Evolutionary conservation across 2,888 invertebrate genomes (phyloP), one percentile per base, ranked within the genome.

Genomic region (Papilio gigon): DNA sequence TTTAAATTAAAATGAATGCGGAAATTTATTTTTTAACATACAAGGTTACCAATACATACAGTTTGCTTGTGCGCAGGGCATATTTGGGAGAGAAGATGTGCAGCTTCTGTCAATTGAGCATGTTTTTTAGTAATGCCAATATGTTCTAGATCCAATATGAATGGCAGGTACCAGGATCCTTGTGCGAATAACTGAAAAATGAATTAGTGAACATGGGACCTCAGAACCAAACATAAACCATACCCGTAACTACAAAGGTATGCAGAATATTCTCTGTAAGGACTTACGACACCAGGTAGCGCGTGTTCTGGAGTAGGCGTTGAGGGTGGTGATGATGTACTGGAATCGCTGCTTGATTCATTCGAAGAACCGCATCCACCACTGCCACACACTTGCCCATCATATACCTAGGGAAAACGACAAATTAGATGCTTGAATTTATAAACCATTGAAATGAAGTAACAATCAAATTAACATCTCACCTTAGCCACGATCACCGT

Each of bases 291-390:
- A 69, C 98, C 98, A 12, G 98, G 98, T 75, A 99, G 89, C 74
- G 95, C 95, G 81, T 95, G 96, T 89, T 99, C 99, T 0, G 97
- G 96, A 80, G 98, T 97, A 77, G 96, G 96, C 0, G 96, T 95
- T 81, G 97, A 94, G 73, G 97, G 97, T 1, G 98, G 98, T 0
- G 98, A 98, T 2, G 97, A 97, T 2, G 97, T 97, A 68, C 98
- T 98, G 75, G 98, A 98, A 85, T 98, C 98, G 68, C 98, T 98
- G 80, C 97, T 98, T 67, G 98, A 97, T 83, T 98, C 99, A 66
- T 92, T 92, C 4, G 92, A 92, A 12, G 92, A 92, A 58, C 92
- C 92, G 71, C 91, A 90, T 1, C 90, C 90, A 14, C 90, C 90
- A 72, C 91, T 90, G 2, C 90, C 90, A 74, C 90, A 90, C 40